Evolutionary conservation across 1,140 invertebrate genomes (phyloP).

Genomic region (Muscidifurax raptorellus): DNA sequence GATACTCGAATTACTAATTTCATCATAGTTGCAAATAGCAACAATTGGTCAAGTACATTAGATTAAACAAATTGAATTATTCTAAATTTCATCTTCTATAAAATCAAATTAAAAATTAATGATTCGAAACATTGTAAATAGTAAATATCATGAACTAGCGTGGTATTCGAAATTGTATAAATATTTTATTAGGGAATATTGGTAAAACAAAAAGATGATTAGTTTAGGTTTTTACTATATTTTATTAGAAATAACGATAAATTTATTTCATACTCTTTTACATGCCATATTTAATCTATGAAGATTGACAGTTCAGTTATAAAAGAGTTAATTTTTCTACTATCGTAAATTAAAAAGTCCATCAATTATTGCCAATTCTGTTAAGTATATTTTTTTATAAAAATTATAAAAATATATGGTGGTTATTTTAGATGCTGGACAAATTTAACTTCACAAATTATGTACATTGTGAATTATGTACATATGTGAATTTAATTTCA

Average conservation of each 20-base stretch:
- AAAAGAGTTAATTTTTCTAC: conserved; percentile 23
- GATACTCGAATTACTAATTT: no score
- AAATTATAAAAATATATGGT: background rate
- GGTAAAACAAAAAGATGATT: background rate
- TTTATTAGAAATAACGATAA: conserved; percentile 14
- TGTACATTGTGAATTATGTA: background rate
- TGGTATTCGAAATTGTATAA: conserved; percentile 16
- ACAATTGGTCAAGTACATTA: background rate
- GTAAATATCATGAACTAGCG: background rate
- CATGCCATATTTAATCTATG: conserved; percentile 2
- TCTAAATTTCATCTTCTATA: background rate
- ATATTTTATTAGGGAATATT: conserved; percentile 2
- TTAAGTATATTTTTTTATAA: conserved; percentile 1
- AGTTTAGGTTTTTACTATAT: background rate
- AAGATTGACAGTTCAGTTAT: background rate
- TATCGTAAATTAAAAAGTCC: background rate
- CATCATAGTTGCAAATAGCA: no score
- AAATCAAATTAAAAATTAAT: background rate
- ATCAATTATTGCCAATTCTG: background rate
- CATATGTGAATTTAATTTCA: background rate
- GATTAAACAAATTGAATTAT: background rate
- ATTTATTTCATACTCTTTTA: conserved; percentile 27
- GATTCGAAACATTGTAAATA: background rate
- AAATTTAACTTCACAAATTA: background rate
- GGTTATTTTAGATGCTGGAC: conserved; percentile 11